A percentile compares a stretch with the other conserved stretches of the same genome.
phyloP scores from a whole-genome alignment of 2,888 invertebrate species.

The Cephus nigrinus region DNA sequence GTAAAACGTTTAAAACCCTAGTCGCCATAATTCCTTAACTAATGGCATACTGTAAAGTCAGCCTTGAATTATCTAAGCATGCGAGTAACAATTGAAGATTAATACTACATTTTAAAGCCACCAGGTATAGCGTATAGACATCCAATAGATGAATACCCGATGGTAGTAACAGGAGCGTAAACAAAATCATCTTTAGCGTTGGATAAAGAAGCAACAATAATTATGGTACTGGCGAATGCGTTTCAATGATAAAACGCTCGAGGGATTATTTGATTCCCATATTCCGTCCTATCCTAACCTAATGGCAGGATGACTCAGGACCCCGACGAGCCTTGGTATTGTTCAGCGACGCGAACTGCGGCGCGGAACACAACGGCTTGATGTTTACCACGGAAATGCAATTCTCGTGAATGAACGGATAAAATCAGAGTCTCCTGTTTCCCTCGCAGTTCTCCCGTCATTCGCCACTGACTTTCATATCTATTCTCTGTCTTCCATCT shows the following conservation, averaged over 20 bases:
- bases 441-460: constrained; percentile 14
- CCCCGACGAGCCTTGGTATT: neutral
- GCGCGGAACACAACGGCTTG: constrained; percentile 7
- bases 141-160: neutral
- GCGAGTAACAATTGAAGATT: constrained; percentile 50
- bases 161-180: neutral
- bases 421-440: constrained; percentile 10
- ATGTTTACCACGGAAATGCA: constrained; percentile 21
- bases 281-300: neutral
- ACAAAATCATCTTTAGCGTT: neutral
- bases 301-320: neutral
- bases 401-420: constrained; percentile 27
- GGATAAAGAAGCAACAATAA: neutral
- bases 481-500: constrained; percentile 11
- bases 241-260: neutral
- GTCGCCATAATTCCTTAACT: neutral
- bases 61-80: constrained; percentile 49
- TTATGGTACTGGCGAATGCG: neutral
- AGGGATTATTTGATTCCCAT: neutral
- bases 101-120: neutral
- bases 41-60: constrained; percentile 36
- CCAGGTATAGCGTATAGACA: neutral
- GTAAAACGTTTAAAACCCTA: neutral
- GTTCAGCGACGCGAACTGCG: constrained; percentile 1
- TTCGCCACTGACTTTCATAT: constrained; percentile 25